Evolutionary conservation across 2,113 vertebrate species (phyloP), one percentile per base, ranked within the genome.

Genomic region (Euleptes europaea): DNA sequence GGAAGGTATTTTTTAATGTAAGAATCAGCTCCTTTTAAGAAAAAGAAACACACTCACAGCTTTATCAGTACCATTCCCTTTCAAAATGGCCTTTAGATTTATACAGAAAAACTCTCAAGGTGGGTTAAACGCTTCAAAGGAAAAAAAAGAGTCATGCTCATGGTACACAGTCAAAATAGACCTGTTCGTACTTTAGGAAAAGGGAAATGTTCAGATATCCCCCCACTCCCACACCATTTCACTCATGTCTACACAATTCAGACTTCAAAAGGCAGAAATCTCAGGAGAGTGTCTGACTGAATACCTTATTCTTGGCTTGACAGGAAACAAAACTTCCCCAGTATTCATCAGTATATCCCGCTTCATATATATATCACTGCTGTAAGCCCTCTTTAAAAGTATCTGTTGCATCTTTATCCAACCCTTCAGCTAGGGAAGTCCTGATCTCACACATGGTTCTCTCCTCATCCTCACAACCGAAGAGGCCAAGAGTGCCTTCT

Each of bases 21-120:
- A 33, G 63, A 85, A 4, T 44, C 15, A 84, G 38, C 11, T 84
- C 3, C 83, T 84, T 87, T 86, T 70, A 70, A 54, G 0, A n/a
- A 80, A 88, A 49, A 0, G 0, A 84, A 84, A 65, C 15, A 85
- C 72, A 73, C 17, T 84, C 87, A 13, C 78, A 63, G 80, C 9
- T 76, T 2, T 28, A 84, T 0, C 31, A 19, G 33, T 89, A 10
- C 6, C 14, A 31, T 84, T 89, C 54, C 74, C 38, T 70, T 65
- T 81, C 38, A 90, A 80, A 93, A 79, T 42, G 65, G 21, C 35
- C 23, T n/a, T 65, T 38, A 8, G 0, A 80, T 4, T 80, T 89
- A 44, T 1, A 70, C 26, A 86, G 57, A 82, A 28, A 65, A 75
- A 47, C 1, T 33, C 42, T 49, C 47, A 75, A 12, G 38, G 23